phyloP scores from a whole-genome alignment of 2,888 invertebrate species.

The Apodemia duryi region DNA sequence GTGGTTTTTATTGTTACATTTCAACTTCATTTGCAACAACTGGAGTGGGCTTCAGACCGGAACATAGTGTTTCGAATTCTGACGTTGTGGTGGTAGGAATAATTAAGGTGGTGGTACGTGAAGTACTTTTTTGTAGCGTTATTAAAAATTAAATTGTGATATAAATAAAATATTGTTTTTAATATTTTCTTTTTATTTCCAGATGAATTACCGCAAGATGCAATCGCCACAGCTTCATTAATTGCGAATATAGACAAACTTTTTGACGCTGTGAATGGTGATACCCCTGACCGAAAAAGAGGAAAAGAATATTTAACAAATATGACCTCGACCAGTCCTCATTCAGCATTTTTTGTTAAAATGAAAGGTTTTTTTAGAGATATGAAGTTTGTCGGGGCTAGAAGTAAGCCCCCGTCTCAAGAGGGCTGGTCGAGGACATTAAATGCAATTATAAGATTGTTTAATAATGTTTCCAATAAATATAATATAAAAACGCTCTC shows the following conservation, averaged over 20 bases:
- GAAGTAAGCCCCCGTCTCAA: conserved; percentile 19
- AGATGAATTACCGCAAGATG: conserved; percentile 23
- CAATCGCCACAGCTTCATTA: conserved; percentile 16
- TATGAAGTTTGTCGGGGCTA: conserved; percentile 23
- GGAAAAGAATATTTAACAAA: conserved; percentile 22
- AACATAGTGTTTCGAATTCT: too few relatives aligned
- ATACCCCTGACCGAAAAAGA: conserved; percentile 19
- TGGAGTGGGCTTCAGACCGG: too few relatives aligned
- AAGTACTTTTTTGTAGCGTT: too few relatives aligned
- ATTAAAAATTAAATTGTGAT: too few relatives aligned
- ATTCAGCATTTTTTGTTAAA: conserved; percentile 17
- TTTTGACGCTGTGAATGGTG: conserved; percentile 21
- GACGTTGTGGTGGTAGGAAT: too few relatives aligned
- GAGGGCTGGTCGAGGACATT: conserved; percentile 23
- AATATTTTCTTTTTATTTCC: not conserved
- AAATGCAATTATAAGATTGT: conserved; percentile 10
- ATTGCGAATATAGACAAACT: conserved; percentile 18
- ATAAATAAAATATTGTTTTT: too few relatives aligned
- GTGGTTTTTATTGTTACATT: too few relatives aligned
- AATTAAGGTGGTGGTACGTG: too few relatives aligned
- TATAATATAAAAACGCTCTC: conserved; percentile 15
- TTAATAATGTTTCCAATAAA: not conserved
- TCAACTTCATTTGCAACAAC: too few relatives aligned
- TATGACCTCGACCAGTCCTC: conserved; percentile 23
- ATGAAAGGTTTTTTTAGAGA: conserved; percentile 21